Percentiles rank a stretch among this genome's conserved stretches.
Evolutionary conservation across 1,140 invertebrate genomes (phyloP).

Genomic region (Trichonephila inaurata): DNA sequence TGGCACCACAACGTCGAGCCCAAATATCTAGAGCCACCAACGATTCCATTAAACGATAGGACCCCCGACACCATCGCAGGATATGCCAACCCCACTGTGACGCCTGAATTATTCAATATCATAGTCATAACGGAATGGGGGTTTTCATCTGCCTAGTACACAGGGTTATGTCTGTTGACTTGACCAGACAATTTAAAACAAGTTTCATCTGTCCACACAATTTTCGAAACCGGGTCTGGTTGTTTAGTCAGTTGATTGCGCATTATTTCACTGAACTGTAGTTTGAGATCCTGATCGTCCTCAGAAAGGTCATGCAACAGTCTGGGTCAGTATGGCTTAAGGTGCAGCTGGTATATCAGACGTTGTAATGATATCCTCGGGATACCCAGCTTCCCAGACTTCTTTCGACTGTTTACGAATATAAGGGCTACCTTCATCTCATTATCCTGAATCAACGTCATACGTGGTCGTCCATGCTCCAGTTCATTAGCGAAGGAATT

Average conservation of each 20-base stretch:
- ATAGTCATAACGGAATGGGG: neutral
- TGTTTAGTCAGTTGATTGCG: neutral
- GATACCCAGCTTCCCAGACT: neutral
- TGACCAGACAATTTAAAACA: constrained; percentile 17
- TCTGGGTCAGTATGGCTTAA: neutral
- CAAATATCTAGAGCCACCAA: neutral
- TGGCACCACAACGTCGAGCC: neutral
- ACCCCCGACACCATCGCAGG: neutral
- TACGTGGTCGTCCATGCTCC: too few relatives aligned
- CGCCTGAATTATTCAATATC: neutral
- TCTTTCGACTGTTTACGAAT: too few relatives aligned
- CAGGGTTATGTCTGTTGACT: neutral
- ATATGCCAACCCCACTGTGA: neutral
- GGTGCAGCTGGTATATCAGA: neutral
- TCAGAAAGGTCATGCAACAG: neutral
- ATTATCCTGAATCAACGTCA: too few relatives aligned
- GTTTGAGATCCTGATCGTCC: neutral
- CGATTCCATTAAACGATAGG: neutral
- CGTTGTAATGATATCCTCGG: too few relatives aligned
- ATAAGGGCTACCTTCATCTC: too few relatives aligned
- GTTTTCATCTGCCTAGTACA: neutral
- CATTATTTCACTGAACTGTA: neutral
- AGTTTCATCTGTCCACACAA: neutral
- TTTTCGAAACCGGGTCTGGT: neutral
- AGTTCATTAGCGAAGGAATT: too few relatives aligned